Evolutionary conservation across 2,888 invertebrate species (phyloP).

Genomic region (Phortica magna): DNA sequence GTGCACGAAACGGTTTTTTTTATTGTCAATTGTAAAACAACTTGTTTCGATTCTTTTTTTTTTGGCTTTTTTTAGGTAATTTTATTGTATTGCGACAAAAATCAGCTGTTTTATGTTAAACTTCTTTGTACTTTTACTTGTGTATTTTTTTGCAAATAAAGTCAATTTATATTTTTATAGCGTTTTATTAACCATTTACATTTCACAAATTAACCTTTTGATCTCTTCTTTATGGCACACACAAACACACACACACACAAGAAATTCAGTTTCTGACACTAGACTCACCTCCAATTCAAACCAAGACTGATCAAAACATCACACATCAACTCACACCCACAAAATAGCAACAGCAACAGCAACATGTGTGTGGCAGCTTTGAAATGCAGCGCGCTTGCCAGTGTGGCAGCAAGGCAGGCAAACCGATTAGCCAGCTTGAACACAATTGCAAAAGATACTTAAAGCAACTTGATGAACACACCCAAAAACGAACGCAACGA

Average conservation of each 20-base stretch:
- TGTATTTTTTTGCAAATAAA: no score
- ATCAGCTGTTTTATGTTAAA: no score
- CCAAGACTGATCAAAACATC: background rate
- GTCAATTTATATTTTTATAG: no score
- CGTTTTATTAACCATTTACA: no score
- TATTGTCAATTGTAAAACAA: conserved; percentile 21
- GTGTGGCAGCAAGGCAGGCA: background rate
- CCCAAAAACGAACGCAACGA: background rate
- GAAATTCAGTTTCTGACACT: background rate
- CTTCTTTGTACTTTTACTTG: no score
- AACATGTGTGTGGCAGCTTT: background rate
- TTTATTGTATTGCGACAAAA: no score
- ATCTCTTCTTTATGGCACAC: no score
- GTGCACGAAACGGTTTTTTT: background rate
- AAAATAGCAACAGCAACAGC: background rate
- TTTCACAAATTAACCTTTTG: no score
- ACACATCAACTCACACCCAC: background rate
- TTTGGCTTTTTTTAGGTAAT: no score
- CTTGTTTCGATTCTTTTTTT: background rate
- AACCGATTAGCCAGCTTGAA: conserved; percentile 2
- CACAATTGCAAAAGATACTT: conserved; percentile 5
- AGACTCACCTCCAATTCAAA: background rate
- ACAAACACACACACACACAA: no score
- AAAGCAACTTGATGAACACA: background rate
- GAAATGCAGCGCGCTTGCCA: background rate